A percentile compares a stretch with the other conserved stretches of the same genome.
Conservation (phyloP, 2,888 invertebrate species). For the Leucophenga montana region DNA sequence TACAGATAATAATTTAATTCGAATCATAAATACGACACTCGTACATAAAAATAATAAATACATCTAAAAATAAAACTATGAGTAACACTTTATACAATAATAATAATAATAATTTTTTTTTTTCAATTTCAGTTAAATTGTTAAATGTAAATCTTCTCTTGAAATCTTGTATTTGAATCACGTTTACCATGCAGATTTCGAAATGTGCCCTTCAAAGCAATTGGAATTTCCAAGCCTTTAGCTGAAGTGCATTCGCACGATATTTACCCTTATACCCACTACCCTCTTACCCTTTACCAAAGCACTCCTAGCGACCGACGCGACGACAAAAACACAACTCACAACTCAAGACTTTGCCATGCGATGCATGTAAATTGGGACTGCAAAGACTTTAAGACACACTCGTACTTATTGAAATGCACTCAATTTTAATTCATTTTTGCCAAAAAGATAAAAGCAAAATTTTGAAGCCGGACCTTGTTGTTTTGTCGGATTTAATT, state of each 20-base stretch:
- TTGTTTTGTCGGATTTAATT: too few species aligned
- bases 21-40: too few species aligned
- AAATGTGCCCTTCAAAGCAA: slow-evolving; percentile 1
- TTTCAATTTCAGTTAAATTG: not conserved
- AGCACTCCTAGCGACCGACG: not conserved
- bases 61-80: too few species aligned
- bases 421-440: slow-evolving; percentile 42
- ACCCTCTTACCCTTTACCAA: too few species aligned
- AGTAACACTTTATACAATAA: too few species aligned
- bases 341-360: too few species aligned
- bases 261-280: not conserved
- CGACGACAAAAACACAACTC: not conserved
- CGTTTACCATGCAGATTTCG: not conserved
- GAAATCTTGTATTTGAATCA: too few species aligned
- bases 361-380: slow-evolving; percentile 23
- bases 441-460: too few species aligned
- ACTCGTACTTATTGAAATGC: slow-evolving; percentile 37
- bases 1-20: too few species aligned
- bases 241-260: slow-evolving; percentile 12
- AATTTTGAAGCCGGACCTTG: too few species aligned
- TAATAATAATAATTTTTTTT: not conserved
- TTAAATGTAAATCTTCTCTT: not conserved
- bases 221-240: slow-evolving; percentile 6
- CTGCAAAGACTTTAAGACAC: slow-evolving; percentile 44
- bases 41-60: too few species aligned